Evolutionary conservation across 2,113 vertebrate species (phyloP).

Genomic region (Geothlypis trichas): DNA sequence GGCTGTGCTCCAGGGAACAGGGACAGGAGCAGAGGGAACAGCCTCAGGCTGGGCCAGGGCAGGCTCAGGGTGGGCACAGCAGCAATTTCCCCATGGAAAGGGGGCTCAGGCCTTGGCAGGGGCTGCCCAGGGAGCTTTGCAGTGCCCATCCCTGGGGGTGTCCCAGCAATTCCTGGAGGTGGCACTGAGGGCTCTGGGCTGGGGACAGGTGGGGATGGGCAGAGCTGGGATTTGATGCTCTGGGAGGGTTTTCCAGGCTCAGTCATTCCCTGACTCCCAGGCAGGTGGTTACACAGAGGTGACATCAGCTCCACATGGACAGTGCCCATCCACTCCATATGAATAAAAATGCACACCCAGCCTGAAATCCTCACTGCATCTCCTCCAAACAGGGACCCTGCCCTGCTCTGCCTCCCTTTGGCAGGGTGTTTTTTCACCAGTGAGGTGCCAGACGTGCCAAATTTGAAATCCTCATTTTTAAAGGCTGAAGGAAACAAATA

Average conservation of each 20-base stretch:
- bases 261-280: rapidly evolving
- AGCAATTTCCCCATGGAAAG: neutral
- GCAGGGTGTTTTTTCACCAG: neutral
- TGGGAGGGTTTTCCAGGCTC: neutral
- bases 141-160: neutral
- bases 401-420: neutral
- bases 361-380: rapidly evolving
- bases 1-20: neutral
- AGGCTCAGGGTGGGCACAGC: neutral
- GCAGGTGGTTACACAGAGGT: neutral
- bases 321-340: neutral
- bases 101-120: rapidly evolving
- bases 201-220: rapidly evolving
- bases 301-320: neutral
- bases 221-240: rapidly evolving
- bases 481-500: neutral
- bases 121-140: neutral
- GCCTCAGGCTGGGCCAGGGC: neutral
- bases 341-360: neutral
- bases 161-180: rapidly evolving
- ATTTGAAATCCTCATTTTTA: neutral
- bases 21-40: neutral
- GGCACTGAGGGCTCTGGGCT: neutral
- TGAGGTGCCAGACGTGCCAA: rapidly evolving
- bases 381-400: rapidly evolving